A percentile compares a stretch with the other conserved stretches of the same genome.
Conservation (phyloP, 2,113 vertebrate species). For the Ardeotis arabs region DNA sequence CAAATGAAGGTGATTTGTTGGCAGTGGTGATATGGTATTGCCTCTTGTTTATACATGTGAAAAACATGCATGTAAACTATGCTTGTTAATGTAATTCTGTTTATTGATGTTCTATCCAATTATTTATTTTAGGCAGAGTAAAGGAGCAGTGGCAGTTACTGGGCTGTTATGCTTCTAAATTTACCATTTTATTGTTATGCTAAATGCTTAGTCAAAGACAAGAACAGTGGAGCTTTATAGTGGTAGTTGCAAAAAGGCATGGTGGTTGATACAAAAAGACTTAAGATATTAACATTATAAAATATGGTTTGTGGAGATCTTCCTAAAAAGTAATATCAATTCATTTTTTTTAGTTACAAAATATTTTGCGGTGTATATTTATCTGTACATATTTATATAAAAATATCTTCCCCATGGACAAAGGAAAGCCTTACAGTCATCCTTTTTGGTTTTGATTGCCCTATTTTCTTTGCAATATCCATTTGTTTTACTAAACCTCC, state of each 20-base stretch:
- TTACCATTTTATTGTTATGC: not conserved
- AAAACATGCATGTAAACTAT: not conserved
- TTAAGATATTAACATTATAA: not conserved
- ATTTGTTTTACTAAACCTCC: not conserved
- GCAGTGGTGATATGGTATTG: not conserved
- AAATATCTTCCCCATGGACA: not conserved
- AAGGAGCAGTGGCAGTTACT: not conserved
- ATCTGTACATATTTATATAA: not conserved
- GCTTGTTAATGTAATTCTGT: not conserved
- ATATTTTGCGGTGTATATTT: not conserved
- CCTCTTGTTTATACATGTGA: not conserved
- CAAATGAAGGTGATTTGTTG: constrained; percentile 33
- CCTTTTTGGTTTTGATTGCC: constrained; percentile 16
- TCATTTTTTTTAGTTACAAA: not conserved
- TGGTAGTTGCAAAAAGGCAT: not conserved
- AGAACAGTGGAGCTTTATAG: not conserved
- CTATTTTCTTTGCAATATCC: not conserved
- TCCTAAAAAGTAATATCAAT: too few relatives aligned
- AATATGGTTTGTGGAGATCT: too few relatives aligned
- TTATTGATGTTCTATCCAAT: not conserved
- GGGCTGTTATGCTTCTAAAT: not conserved
- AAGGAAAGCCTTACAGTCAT: not conserved
- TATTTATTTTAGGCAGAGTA: not conserved
- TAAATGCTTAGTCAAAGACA: not conserved
- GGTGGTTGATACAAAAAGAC: not conserved